Evolutionary conservation across 2,113 vertebrate species (phyloP).

Genomic region (Brachyhypopomus gauderio): DNA sequence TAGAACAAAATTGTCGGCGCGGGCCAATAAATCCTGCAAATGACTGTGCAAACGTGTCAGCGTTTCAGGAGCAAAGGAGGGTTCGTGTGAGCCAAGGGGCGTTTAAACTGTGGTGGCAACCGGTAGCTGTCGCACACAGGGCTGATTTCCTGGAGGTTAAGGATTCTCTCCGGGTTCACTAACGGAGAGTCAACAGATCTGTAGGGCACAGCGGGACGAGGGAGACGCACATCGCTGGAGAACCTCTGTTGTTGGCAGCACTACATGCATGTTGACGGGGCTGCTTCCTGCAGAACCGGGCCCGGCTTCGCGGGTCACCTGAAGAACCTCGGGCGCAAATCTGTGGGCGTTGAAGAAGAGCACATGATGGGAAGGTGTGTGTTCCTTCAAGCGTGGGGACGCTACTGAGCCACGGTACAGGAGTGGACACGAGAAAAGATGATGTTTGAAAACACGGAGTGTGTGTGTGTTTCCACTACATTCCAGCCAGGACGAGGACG

Average conservation of each 20-base stretch:
- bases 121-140: slow-evolving; percentile 6
- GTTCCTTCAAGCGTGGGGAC: no score
- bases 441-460: no score
- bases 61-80: background rate
- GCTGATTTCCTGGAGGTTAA: slow-evolving; percentile 12
- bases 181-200: background rate
- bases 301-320: no score
- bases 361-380: no score
- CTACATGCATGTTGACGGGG: background rate
- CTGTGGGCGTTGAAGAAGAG: no score
- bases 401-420: no score
- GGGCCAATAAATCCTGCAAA: background rate
- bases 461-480: no score
- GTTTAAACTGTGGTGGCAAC: slow-evolving; percentile 14
- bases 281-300: no score
- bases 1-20: background rate
- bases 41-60: background rate
- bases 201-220: background rate
- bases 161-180: slow-evolving; percentile 22
- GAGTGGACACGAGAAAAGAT: no score
- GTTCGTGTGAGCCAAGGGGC: background rate
- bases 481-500: no score
- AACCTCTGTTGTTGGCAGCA: slow-evolving; percentile 7
- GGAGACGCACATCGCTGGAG: background rate
- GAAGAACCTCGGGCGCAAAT: no score